Percentiles rank a stretch among this genome's conserved stretches.
Evolutionary conservation across 2,113 vertebrate species (phyloP).

Genomic region (Salminus brasiliensis): DNA sequence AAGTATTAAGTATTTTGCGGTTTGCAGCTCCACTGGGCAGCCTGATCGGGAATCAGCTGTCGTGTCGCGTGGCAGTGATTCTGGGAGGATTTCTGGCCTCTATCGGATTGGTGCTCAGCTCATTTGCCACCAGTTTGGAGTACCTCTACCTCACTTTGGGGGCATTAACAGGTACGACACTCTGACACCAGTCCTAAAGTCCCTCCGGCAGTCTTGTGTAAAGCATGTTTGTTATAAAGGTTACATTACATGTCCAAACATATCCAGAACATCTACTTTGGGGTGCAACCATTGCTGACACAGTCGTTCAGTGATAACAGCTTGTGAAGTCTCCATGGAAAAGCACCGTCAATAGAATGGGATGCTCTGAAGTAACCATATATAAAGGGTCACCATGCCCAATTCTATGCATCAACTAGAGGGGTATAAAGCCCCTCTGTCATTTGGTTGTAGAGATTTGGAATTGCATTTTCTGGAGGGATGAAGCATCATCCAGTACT

Average conservation of each 20-base stretch:
- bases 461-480: too few relatives aligned
- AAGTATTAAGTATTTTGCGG: conserved; percentile 42
- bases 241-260: too few relatives aligned
- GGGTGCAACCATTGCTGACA: not conserved
- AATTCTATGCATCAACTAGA: too few relatives aligned
- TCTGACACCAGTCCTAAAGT: not conserved
- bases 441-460: too few relatives aligned
- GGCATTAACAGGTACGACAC: conserved; percentile 85
- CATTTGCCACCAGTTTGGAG: conserved; percentile 86
- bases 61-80: conserved; percentile 88
- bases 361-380: not conserved
- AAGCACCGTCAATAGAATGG: not conserved
- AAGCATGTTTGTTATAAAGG: too few relatives aligned
- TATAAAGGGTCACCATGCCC: too few relatives aligned
- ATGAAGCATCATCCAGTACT: too few relatives aligned
- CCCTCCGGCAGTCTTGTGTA: too few relatives aligned
- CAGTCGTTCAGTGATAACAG: not conserved
- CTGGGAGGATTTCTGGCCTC: conserved; percentile 88
- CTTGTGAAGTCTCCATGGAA: not conserved
- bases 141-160: conserved; percentile 89
- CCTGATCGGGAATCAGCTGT: conserved; percentile 87
- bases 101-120: conserved; percentile 86
- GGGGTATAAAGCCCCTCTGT: too few relatives aligned
- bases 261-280: too few relatives aligned
- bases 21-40: conserved; percentile 88